phyloP scores from a whole-genome alignment of 2,888 invertebrate species.

The Catocala sponsa region DNA sequence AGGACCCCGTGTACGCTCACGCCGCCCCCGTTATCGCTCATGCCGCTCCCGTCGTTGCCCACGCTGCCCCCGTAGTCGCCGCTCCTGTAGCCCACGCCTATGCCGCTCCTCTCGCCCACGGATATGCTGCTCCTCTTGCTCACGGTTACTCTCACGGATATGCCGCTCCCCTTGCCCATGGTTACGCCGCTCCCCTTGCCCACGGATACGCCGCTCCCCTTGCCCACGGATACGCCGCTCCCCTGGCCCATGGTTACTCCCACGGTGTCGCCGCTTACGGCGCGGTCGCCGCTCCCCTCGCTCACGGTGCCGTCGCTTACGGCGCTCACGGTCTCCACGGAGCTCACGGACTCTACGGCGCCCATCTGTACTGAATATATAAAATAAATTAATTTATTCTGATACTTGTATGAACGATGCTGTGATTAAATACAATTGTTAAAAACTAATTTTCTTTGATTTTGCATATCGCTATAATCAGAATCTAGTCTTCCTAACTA shows the following conservation, averaged over 20 bases:
- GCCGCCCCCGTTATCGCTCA: conserved; percentile 66
- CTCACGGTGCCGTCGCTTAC: conserved; percentile 35
- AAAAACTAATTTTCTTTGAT: conserved; percentile 13
- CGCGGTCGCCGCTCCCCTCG: conserved; percentile 46
- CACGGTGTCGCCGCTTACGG: conserved; percentile 57
- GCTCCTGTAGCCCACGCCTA: conserved; percentile 44
- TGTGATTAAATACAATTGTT: background rate
- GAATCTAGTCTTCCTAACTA: too few species aligned
- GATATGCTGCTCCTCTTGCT: conserved; percentile 22
- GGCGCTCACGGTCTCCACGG: conserved; percentile 36
- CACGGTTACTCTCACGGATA: conserved; percentile 23
- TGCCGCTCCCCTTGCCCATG: conserved; percentile 43
- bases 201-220: conserved; percentile 53
- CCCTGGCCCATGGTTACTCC: conserved; percentile 44
- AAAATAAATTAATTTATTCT: conserved; percentile 44
- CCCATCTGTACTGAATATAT: conserved; percentile 55
- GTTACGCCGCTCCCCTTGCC: conserved; percentile 53
- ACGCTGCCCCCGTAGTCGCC: conserved; percentile 58
- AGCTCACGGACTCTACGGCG: conserved; percentile 52
- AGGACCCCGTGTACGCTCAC: conserved; percentile 74
- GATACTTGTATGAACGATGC: conserved; percentile 9
- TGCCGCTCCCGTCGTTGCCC: conserved; percentile 70
- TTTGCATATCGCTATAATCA: too few species aligned
- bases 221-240: conserved; percentile 49
- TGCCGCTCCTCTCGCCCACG: conserved; percentile 11